Base-by-base conservation (phyloP, 1,140 invertebrate genomes). In the Drosophila seguyi region DNA sequence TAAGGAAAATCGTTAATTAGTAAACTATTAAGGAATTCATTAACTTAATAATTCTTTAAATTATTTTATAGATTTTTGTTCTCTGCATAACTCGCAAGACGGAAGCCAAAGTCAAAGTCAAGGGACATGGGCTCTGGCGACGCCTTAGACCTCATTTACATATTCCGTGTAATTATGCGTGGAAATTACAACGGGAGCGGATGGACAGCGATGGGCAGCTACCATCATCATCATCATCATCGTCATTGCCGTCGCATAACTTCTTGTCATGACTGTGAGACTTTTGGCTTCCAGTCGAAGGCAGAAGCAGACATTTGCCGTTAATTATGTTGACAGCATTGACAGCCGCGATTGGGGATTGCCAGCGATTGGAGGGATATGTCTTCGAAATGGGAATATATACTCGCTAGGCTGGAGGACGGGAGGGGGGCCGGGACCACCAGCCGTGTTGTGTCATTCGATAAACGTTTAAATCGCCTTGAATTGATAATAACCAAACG, bases 91-190 rank as follows among this genome's bases (percentile, higher is more conserved):
- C n/a, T 34, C 18, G 36, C 74, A 75, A 34, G 52, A 18, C 29
- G 68, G 53, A 71, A 72, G 42, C 44, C 65, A 53, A 68, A 68
- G 66, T 69, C 66, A 68, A 69, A 38, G 36, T 44, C 25, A 27
- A 44, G 36, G 38, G 47, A 65, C 45, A 47, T 50, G 74, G 74
- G 71, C 75, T 62, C 57, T 53, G 79, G 72, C 67, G 62, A 83
- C 71, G 79, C 72, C 75, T 72, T 74, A 44, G 13, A 76, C 47
- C 47, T 88, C 84, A 88, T 88, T 88, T 88, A 74, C 84, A 88
- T 88, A 87, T 79, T 90, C 80, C 78, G 84, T 90, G 85, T 88
- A 88, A 88, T 88, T 88, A 88, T 90, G 80, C 85, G 85, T 74
- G 73, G 83, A 75, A 84, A 87, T 77, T 84, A 80, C 62, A 59